These are phyloP conservation scores for Myodes glareolus DNA, from an alignment of 2,113 vertebrate genomes.

Conservation along the genomic window DNA sequence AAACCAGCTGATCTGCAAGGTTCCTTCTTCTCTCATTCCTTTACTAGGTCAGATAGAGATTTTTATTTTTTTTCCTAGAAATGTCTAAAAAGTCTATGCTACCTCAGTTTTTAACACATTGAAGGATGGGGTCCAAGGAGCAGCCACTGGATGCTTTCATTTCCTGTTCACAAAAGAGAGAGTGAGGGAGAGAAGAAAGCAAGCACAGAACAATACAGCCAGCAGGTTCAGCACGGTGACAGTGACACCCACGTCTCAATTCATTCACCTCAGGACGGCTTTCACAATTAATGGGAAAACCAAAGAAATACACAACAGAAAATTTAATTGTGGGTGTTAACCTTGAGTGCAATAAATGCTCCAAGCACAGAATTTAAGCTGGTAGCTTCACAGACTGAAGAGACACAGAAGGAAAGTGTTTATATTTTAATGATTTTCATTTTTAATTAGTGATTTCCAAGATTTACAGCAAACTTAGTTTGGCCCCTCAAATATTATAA, in stretches of 20 bases:
- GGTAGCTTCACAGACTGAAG: neutral
- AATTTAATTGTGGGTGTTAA: conserved; percentile 33
- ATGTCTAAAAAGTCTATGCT: neutral
- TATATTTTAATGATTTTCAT: conserved; percentile 72
- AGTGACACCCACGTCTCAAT: neutral
- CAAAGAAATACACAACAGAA: conserved; percentile 45
- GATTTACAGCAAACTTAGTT: conserved; percentile 69
- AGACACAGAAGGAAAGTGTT: conserved; percentile 48
- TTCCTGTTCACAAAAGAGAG: neutral
- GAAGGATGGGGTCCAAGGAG: neutral
- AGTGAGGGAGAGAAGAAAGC: neutral
- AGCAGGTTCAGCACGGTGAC: neutral
- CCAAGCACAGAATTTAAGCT: conserved; percentile 44
- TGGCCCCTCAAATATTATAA: conserved; percentile 70
- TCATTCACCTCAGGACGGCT: neutral
- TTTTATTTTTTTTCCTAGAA: neutral
- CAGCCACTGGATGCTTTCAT: neutral
- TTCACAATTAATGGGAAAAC: conserved; percentile 40
- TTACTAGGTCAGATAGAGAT: neutral
- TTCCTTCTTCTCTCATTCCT: neutral
- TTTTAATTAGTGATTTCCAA: conserved; percentile 79
- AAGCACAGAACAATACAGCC: neutral
- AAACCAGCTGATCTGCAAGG: neutral
- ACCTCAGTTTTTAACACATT: neutral
- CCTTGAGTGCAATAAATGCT: neutral